These are phyloP conservation scores for Pelagia noctiluca DNA, from an alignment of 30 jellyfish, hydroid and myxozoan species.

Conservation along the genomic window DNA sequence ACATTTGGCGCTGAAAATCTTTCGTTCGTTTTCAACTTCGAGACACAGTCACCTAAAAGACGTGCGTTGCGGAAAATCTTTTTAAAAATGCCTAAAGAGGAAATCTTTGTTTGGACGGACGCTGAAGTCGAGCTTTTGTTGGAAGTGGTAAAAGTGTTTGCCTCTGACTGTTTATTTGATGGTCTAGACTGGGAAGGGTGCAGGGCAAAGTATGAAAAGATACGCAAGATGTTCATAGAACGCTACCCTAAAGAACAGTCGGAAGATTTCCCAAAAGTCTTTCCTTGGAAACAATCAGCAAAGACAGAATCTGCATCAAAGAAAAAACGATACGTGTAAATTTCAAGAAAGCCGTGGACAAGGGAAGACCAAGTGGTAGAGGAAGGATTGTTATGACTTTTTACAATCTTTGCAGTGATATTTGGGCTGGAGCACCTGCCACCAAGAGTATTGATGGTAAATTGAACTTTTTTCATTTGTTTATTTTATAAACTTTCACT, in stretches of 20 bases:
- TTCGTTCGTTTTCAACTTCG: no score
- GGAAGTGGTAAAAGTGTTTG: conserved; percentile 16
- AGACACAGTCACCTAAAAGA: no score
- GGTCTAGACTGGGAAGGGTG: conserved; percentile 39
- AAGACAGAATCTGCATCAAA: conserved; percentile 1
- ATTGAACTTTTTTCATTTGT: background rate
- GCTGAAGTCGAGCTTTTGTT: background rate
- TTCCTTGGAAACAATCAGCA: conserved; percentile 7
- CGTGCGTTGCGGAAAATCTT: no score
- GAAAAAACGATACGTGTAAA: background rate
- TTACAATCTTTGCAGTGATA: conserved; percentile 24
- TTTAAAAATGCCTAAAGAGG: conserved; percentile 27
- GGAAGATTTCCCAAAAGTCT: conserved; percentile 16
- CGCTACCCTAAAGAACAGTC: background rate
- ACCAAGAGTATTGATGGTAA: conserved; percentile 22
- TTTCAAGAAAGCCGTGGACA: background rate
- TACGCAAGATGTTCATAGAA: background rate
- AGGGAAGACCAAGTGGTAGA: no score
- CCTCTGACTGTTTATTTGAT: conserved; percentile 15
- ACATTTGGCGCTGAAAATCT: no score
- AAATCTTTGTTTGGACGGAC: conserved; percentile 4
- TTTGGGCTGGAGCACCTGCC: conserved; percentile 45
- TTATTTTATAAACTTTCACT: no score
- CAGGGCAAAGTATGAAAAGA: conserved; percentile 34
- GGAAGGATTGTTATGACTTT: conserved; percentile 33